Evolutionary conservation across 2,888 invertebrate species (phyloP), one percentile per base, ranked within the genome.

Genomic region (Heliconius cydno): DNA sequence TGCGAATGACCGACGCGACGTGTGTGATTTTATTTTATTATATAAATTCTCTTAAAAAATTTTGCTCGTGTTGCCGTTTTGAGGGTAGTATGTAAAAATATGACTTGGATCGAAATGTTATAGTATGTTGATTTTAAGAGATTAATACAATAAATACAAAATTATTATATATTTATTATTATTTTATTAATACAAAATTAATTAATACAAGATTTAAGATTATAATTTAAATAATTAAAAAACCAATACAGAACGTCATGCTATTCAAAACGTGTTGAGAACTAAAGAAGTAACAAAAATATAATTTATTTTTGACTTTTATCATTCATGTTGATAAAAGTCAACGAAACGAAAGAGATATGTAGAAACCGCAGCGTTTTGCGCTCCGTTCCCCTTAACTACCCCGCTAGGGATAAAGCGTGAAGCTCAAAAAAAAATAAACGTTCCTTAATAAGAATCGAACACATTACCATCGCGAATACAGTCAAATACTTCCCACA

Each of bases 1-100:
- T 74, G 78, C 77, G 81, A 86, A 86, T 87, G 87, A 88, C 86
- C 88, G 90, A 87, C 87, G 87, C 88, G 90, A 87, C 87, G 87
- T 90, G 90, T 90, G 78, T 78, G 87, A 89, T 86, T 89, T 88
- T 84, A 86, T 81, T 34, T 34, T 80, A 65, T 81, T 74, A 81
- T 81, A 80, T 41, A 12, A 41, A 12, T 81, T 74, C 41, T 38
- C 70, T 78, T 81, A 76, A 80, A 72, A 81, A 83, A 79, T 60
- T 82, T 81, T 75, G 76, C 79, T 81, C 81, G 78, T 82, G 82
- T 79, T 78, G 63, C 70, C 5, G 5, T 15, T 28, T 65, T 65
- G 5, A 25, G 28, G 25, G 65, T 28, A 6, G 28, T 28, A 65
- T 65, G 63, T 0, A 65, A 65, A 28, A 3, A 63, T 25, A 5